Base-by-base conservation (phyloP, 1,140 invertebrate genomes). In the Leptopilina clavipes region DNA sequence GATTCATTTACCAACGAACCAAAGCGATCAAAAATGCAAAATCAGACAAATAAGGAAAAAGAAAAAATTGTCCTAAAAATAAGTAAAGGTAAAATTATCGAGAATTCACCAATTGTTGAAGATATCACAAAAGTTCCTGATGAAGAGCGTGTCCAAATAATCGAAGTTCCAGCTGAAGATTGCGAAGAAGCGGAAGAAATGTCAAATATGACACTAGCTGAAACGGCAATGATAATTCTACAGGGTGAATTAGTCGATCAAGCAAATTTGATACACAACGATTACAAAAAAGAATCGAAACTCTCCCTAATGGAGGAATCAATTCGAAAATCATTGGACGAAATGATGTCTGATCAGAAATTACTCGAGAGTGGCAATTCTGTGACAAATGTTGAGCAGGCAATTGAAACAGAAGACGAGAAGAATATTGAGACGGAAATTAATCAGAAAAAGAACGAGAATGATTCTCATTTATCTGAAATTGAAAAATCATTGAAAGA, bases 61-160 rank as follows among this genome's bases (percentile, higher is more conserved):
- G 92, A 1, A 92, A 91, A 75, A 90, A 91, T n/a, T 79, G 82
- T 93, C 18, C 93, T 93, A 90, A 93, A 93, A 87, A 92, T 93
- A 79, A 86, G 93, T 6, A 93, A 92, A 76, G 78, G 48, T 0
- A 12, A 31, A 72, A 25, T 17, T 44, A 6, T 25, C 22, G n/a
- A 14, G 9, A 71, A 72, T 45, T 31, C 40, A 18, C 43, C 22
- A n/a, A 22, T 45, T n/a, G n/a, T n/a, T 72, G 78, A 81, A 18
- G 83, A 85, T 70, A 77, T 87, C 2, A 70, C 79, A 1, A 79
- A 77, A 72, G 82, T 90, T 45, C 88, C 89, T 3, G 89, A 91
- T 37, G 84, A 90, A 12, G 88, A 90, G 74, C 83, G 90, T 9
- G 89, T 90, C 37, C 90, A 91, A 70, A 91, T 91, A 59, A 89